Percentiles rank a stretch among this genome's conserved stretches.
These are phyloP conservation scores for Ciconia boyciana DNA, from an alignment of 2,113 vertebrate species.

Conservation along the genomic window DNA sequence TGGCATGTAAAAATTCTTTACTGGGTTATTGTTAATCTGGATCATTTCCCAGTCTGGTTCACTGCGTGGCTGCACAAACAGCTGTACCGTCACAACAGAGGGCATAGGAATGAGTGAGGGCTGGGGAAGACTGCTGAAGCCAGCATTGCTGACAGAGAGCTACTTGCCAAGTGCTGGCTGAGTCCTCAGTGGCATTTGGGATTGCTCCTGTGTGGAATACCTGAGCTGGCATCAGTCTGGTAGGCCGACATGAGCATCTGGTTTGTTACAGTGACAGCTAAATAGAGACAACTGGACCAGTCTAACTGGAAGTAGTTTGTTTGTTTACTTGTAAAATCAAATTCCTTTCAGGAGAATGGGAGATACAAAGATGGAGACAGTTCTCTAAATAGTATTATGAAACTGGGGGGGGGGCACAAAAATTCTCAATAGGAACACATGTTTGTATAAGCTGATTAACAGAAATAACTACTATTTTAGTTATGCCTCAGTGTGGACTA, in stretches of 20 bases:
- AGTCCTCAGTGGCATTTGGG: not conserved
- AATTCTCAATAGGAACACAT: not conserved
- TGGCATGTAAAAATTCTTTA: not conserved
- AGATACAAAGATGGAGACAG: not conserved
- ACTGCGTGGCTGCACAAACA: not conserved
- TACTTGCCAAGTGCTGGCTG: not conserved
- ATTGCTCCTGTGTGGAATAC: not conserved
- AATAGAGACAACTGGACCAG: too few relatives aligned
- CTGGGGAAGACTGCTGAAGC: not conserved
- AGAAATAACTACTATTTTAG: not conserved
- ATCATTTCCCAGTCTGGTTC: not conserved
- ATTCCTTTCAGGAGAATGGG: not conserved
- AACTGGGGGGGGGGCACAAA: not conserved
- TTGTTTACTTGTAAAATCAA: not conserved
- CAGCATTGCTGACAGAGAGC: not conserved
- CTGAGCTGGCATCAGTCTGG: rapidly evolving
- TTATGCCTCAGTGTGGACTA: not conserved
- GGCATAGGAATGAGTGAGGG: not conserved
- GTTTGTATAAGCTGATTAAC: not conserved
- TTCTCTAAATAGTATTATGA: not conserved
- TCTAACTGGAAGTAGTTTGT: not conserved
- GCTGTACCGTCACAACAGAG: not conserved
- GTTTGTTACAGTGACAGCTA: not conserved
- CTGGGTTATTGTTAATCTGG: not conserved
- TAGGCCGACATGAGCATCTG: rapidly evolving